Percentiles rank a stretch among this genome's conserved stretches.
These are phyloP conservation scores for Drosophila saltans DNA, from an alignment of 1,140 invertebrate species.

Conservation along the genomic window DNA sequence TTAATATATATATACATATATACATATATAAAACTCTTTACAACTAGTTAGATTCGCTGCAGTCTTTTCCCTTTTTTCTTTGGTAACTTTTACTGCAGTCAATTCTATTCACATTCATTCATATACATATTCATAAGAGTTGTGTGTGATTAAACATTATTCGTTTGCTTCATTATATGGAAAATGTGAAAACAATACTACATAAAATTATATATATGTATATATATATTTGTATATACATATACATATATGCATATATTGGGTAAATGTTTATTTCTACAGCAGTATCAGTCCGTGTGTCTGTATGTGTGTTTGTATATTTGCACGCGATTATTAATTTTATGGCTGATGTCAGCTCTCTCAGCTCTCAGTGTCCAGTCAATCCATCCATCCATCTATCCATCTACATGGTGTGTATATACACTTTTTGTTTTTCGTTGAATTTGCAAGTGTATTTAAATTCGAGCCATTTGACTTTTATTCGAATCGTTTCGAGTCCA, in stretches of 20 bases:
- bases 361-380: constrained; percentile 43
- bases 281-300: constrained; percentile 26
- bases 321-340: constrained; percentile 75
- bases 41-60: too few species aligned
- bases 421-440: constrained; percentile 30
- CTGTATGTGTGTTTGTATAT: constrained; percentile 23
- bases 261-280: constrained; percentile 38
- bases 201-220: background rate
- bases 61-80: too few species aligned
- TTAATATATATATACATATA: too few species aligned
- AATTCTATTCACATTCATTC: constrained; percentile 2
- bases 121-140: background rate
- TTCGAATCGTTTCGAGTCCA: constrained; percentile 2
- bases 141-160: constrained; percentile 3
- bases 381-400: background rate
- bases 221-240: background rate
- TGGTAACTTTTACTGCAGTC: background rate
- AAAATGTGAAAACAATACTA: constrained; percentile 5
- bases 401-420: constrained; percentile 1
- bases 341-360: constrained; percentile 72
- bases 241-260: background rate
- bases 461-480: background rate
- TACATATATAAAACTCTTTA: too few species aligned
- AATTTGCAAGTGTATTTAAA: constrained; percentile 28
- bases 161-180: constrained; percentile 1